Evolutionary conservation across 2,113 vertebrate genomes (phyloP).

Genomic region (Periophthalmus modestus): DNA sequence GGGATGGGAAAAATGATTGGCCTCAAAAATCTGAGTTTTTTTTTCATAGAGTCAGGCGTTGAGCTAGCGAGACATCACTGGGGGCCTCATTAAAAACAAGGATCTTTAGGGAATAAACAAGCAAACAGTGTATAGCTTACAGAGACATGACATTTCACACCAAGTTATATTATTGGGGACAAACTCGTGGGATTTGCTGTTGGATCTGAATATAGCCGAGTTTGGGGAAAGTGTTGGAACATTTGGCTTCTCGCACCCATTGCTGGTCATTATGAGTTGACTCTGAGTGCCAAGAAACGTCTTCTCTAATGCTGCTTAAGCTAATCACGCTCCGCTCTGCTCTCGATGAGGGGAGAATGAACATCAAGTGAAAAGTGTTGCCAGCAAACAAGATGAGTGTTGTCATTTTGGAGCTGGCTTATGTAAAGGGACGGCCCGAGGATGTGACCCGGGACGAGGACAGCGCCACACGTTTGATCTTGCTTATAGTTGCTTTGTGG

Average conservation of each 20-base stretch:
- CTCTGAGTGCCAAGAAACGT: constrained; percentile 30
- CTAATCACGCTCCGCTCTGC: constrained; percentile 40
- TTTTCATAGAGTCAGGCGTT: constrained; percentile 23
- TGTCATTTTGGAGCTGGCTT: constrained; percentile 33
- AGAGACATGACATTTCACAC: constrained; percentile 35
- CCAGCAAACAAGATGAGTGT: constrained; percentile 43
- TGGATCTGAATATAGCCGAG: constrained; percentile 17
- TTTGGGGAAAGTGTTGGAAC: constrained; percentile 19
- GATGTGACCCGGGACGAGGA: constrained; percentile 36
- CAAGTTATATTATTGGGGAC: constrained; percentile 32
- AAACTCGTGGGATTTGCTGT: constrained; percentile 40
- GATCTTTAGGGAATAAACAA: constrained; percentile 58
- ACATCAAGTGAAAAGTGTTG: constrained; percentile 29
- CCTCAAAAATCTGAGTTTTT: constrained; percentile 38
- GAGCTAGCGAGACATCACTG: constrained; percentile 55
- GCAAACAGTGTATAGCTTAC: constrained; percentile 9
- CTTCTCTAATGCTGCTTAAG: constrained; percentile 19
- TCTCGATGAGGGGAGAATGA: constrained; percentile 41
- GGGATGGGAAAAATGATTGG: constrained; percentile 58
- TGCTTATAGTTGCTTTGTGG: constrained; percentile 35
- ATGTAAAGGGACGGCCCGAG: constrained; percentile 33
- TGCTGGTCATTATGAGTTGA: constrained; percentile 27
- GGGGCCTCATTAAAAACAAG: constrained; percentile 68
- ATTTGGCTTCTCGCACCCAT: constrained; percentile 24
- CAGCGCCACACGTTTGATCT: constrained; percentile 30